Evolutionary conservation across 2,888 invertebrate genomes (phyloP), one percentile per base, ranked within the genome.

Genomic region (Horisme vitalbata): DNA sequence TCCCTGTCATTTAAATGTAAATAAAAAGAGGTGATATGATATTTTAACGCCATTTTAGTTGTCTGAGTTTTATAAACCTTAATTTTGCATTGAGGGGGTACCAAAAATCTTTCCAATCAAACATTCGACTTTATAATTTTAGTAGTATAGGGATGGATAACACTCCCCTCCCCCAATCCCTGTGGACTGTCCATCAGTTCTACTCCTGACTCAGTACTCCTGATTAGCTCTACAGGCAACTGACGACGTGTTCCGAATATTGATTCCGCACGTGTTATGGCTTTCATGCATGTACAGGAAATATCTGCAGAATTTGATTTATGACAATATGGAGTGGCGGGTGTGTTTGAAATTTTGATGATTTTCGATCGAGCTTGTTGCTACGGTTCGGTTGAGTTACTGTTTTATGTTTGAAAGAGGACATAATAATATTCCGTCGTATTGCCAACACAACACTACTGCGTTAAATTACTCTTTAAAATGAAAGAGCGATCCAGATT

Each of bases 191-290:
- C 12, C 33, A 33, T 13, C 9, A 13, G 11, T 34, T 13, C 23
- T 11, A 41, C 18, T 20, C 32, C 20, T 34, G 35, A 39, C 21
- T 34, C 44, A 26, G 24, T 21, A 43, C 32, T 41, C 45, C 34
- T 51, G 43, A 57, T 55, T 52, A 51, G 35, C 35, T 35, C 27
- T 44, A 31, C 41, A 41, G 59, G 48, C 45, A 36, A 10, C 20
- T 52, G 56, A 57, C 67, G 65, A 57, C 67, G 65, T 63, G 69
- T 41, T 18, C 43, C 12, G 75, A 71, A 73, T 75, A 57, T 52
- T 56, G 52, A 59, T 52, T 24, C 31, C 36, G 59, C 64, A 66
- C 57, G 58, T 62, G 59, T 48, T 30, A 44, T 39, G 39, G 43
- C 39, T 43, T 34, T 45, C 36, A 48, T 45, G 39, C 45, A 50